A percentile compares a stretch with the other conserved stretches of the same genome.
These are phyloP conservation scores for Platyrinchus mystaceus DNA, from an alignment of 2,797 vertebrate species.

Conservation along the genomic window DNA sequence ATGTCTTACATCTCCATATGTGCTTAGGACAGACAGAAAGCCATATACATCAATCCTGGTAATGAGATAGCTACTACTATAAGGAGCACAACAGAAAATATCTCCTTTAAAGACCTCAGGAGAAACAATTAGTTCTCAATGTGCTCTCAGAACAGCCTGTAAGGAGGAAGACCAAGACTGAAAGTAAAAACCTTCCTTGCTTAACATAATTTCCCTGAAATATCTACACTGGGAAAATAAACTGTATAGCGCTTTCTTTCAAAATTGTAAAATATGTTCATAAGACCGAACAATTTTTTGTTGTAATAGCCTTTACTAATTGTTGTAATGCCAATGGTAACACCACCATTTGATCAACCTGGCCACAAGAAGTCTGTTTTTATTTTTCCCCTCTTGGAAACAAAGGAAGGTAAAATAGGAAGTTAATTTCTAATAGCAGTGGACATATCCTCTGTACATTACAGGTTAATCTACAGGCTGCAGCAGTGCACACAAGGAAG, in stretches of 20 bases:
- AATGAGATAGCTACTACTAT: neutral
- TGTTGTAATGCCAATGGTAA: neutral
- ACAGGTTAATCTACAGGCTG: neutral
- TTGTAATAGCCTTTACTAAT: neutral
- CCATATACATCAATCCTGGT: rapidly evolving
- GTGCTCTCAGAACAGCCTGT: neutral
- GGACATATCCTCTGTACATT: neutral
- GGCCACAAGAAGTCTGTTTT: neutral
- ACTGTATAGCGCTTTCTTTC: neutral
- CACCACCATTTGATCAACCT: neutral
- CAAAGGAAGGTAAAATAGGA: neutral
- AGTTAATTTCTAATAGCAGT: neutral
- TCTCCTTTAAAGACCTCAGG: neutral
- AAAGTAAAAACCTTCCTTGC: neutral
- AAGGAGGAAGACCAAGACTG: neutral
- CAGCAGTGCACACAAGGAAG: neutral
- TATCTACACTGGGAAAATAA: neutral
- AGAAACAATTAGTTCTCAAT: neutral
- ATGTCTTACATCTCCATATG: neutral
- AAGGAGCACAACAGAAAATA: neutral
- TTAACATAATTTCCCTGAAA: neutral
- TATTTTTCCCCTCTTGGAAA: neutral
- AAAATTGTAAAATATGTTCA: neutral
- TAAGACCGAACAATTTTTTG: neutral
- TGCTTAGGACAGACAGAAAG: neutral